Evolutionary conservation across 2,797 vertebrate species (phyloP).

Genomic region (Diceros bicornis): DNA sequence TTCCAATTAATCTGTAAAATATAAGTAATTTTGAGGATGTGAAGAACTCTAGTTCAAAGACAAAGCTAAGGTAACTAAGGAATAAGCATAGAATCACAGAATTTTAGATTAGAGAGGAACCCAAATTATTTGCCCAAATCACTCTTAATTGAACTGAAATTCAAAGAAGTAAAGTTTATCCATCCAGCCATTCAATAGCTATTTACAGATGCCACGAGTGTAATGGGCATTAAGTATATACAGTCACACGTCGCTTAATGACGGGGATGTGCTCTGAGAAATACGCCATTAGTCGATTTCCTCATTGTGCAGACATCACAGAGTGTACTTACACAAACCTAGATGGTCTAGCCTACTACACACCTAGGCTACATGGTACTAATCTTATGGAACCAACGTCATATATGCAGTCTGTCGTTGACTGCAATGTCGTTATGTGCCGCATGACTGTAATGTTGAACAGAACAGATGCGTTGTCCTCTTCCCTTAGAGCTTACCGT

Average conservation of each 20-base stretch:
- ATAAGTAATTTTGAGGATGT: neutral
- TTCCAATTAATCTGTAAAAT: conserved; percentile 10
- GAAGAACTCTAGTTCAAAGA: conserved; percentile 44
- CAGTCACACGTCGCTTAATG: too few relatives aligned
- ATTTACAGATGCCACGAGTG: neutral
- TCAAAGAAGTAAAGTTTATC: conserved; percentile 15
- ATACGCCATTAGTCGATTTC: too few relatives aligned
- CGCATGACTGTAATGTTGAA: neutral
- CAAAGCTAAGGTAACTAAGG: conserved; percentile 16
- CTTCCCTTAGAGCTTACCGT: neutral
- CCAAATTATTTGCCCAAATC: conserved; percentile 38
- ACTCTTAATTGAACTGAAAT: conserved; percentile 32
- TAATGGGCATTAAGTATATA: neutral
- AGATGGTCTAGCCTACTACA: too few relatives aligned
- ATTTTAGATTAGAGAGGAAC: conserved; percentile 49
- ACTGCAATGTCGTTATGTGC: too few relatives aligned
- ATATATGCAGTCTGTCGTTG: too few relatives aligned
- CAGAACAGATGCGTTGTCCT: neutral
- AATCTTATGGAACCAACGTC: too few relatives aligned
- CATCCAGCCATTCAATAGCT: neutral
- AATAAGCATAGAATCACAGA: conserved; percentile 25
- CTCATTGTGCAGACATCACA: too few relatives aligned
- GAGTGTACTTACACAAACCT: too few relatives aligned
- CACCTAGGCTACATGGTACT: too few relatives aligned
- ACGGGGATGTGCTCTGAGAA: too few relatives aligned